These are phyloP conservation scores for Nesoenas mayeri DNA, from an alignment of 2,113 vertebrate species.

Conservation along the genomic window DNA sequence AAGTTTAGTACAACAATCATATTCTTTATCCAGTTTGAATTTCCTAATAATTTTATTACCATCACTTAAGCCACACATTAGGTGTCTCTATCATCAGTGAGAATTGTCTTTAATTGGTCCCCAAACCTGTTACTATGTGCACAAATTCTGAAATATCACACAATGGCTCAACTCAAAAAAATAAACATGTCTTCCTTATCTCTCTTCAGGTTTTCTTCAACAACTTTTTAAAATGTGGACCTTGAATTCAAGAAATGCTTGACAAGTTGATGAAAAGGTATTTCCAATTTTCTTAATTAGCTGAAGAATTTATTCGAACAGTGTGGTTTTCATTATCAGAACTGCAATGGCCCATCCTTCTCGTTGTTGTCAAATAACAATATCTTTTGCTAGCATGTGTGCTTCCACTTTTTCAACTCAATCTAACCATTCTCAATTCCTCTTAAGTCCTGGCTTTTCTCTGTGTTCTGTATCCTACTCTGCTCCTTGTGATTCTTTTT, in stretches of 20 bases:
- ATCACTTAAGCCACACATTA: background rate
- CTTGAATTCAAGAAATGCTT: background rate
- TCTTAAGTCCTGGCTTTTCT: background rate
- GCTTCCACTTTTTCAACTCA: background rate
- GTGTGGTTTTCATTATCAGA: background rate
- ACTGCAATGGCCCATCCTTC: background rate
- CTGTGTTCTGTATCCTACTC: background rate
- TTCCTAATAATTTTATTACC: background rate
- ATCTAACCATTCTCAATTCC: background rate
- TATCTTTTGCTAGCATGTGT: background rate
- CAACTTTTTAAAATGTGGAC: background rate
- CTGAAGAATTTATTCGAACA: background rate
- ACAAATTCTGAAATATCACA: background rate
- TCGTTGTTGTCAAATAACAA: background rate
- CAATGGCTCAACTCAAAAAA: background rate
- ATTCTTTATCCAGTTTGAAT: background rate
- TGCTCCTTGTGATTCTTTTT: background rate
- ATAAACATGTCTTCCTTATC: fast-evolving
- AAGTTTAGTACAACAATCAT: background rate
- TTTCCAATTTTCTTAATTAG: background rate
- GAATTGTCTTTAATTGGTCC: background rate
- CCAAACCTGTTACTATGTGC: background rate
- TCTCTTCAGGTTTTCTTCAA: background rate
- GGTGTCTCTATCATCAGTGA: background rate
- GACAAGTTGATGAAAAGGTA: background rate